Conservation (phyloP, 2,888 invertebrate genomes). For the Autographa pulchrina region DNA sequence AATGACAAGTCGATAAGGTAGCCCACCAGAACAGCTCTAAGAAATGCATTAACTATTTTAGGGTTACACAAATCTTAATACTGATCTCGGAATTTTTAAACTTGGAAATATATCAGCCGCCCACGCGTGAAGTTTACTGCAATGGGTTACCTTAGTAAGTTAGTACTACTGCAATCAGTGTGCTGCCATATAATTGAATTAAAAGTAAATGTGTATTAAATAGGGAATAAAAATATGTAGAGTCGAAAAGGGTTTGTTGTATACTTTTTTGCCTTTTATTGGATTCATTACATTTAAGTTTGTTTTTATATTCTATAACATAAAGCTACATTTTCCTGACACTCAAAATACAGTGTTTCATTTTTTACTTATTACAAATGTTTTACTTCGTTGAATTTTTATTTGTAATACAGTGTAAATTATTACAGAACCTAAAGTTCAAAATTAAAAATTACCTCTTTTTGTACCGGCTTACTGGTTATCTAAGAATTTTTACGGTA, state of each 20-base stretch:
- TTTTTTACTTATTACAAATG: too few relatives aligned
- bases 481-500: slow-evolving; percentile 46
- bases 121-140: slow-evolving; percentile 40
- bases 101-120: slow-evolving; percentile 48
- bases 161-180: slow-evolving; percentile 20
- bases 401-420: too few relatives aligned
- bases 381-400: too few relatives aligned
- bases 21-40: slow-evolving; percentile 79
- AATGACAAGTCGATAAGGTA: slow-evolving; percentile 81
- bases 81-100: slow-evolving; percentile 60
- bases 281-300: too few relatives aligned
- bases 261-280: too few relatives aligned
- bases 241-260: too few relatives aligned
- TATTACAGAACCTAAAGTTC: not conserved
- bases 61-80: slow-evolving; percentile 59
- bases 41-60: slow-evolving; percentile 82
- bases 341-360: too few relatives aligned
- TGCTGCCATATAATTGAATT: slow-evolving; percentile 16
- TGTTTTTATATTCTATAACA: too few relatives aligned
- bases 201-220: not conserved
- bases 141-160: slow-evolving; percentile 14
- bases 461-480: slow-evolving; percentile 30
- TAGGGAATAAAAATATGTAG: too few relatives aligned
- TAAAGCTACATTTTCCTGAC: too few relatives aligned
- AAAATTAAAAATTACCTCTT: slow-evolving; percentile 22